Percentiles rank a stretch among this genome's conserved stretches.
These are phyloP conservation scores for Ptychochromis oligacanthus DNA, from an alignment of 2,113 vertebrate genomes.

Conservation along the genomic window DNA sequence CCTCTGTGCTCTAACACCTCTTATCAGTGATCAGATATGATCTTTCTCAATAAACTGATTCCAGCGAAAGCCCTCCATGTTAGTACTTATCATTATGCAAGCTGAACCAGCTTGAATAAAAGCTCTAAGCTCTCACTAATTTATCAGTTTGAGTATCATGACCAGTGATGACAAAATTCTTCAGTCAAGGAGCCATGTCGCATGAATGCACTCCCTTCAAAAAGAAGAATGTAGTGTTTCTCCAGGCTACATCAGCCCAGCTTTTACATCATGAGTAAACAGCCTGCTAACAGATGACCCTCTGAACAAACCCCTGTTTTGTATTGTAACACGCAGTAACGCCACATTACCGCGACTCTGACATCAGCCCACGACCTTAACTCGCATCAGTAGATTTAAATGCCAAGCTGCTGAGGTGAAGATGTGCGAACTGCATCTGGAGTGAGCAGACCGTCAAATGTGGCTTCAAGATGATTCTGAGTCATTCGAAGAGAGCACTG, in stretches of 20 bases:
- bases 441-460: neutral
- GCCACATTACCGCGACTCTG: slow-evolving; percentile 25
- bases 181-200: neutral
- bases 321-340: slow-evolving; percentile 32
- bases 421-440: neutral
- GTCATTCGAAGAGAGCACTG: neutral
- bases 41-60: neutral
- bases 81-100: slow-evolving; percentile 3
- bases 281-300: slow-evolving; percentile 32
- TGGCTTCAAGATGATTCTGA: neutral
- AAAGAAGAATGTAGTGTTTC: slow-evolving; percentile 9
- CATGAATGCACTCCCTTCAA: slow-evolving; percentile 55
- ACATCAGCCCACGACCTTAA: slow-evolving; percentile 36
- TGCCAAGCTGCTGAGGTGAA: neutral
- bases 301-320: slow-evolving; percentile 54
- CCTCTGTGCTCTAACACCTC: neutral
- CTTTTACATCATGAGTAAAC: slow-evolving; percentile 39
- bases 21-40: neutral
- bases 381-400: slow-evolving; percentile 35
- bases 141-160: slow-evolving; percentile 26
- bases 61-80: neutral
- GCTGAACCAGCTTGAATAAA: slow-evolving; percentile 20
- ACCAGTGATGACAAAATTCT: slow-evolving; percentile 26
- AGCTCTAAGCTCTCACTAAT: slow-evolving; percentile 9
- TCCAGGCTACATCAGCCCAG: slow-evolving; percentile 29